These are phyloP conservation scores for Acanthosoma haemorrhoidale DNA, from an alignment of 2,888 invertebrate species.

Conservation along the genomic window DNA sequence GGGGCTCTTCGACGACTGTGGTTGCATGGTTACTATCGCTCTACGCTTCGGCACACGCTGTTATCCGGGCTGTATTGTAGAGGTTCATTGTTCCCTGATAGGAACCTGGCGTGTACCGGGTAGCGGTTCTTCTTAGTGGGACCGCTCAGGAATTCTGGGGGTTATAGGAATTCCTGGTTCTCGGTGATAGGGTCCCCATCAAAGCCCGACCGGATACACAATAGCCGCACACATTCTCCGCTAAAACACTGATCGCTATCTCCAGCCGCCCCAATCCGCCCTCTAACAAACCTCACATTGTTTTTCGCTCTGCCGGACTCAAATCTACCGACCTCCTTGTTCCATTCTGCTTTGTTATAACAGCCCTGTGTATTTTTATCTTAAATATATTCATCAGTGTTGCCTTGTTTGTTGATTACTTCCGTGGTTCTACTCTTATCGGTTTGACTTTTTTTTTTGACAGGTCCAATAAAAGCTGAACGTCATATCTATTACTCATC, in stretches of 20 bases:
- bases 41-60: too few species aligned
- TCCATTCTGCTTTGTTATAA: too few species aligned
- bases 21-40: too few species aligned
- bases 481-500: too few species aligned
- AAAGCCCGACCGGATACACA: not conserved
- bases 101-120: not conserved
- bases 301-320: not conserved
- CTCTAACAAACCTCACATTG: not conserved
- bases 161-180: conserved; percentile 4
- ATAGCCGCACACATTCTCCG: conserved; percentile 2
- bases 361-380: too few species aligned
- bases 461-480: too few species aligned
- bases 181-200: not conserved
- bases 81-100: not conserved
- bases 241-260: conserved; percentile 10
- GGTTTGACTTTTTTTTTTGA: too few species aligned
- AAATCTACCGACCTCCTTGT: too few species aligned
- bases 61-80: not conserved
- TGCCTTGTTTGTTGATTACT: too few species aligned
- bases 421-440: too few species aligned
- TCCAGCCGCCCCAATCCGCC: not conserved
- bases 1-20: too few species aligned
- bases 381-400: too few species aligned
- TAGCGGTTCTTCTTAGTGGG: not conserved
- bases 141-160: not conserved